Base-by-base conservation (phyloP, 2,888 invertebrate genomes). In the Dasysyrphus tricinctus region DNA sequence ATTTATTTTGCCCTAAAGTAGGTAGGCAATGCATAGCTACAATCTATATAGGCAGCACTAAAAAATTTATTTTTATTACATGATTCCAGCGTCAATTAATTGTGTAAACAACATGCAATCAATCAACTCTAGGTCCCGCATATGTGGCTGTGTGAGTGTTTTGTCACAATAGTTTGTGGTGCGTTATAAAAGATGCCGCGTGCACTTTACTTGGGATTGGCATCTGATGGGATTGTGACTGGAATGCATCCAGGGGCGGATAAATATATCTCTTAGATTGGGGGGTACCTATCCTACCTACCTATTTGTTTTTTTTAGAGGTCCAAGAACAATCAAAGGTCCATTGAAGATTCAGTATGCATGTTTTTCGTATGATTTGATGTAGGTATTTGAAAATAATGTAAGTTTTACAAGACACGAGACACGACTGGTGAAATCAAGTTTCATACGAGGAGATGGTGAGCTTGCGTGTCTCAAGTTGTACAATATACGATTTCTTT, bases 101-200 rank as follows among this genome's bases (percentile, higher is more conserved):
- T 86, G 78, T 86, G 86, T 86, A 86, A 86, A 86, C 86, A 86
- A 82, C 74, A 86, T 86, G 82, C 86, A 86, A 86, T 86, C 86
- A 82, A 86, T 86, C 86, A 86, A 86, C 78, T 65, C 6, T 34
- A 70, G 69, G 72, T 76, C 67, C 61, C 59, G 32, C 47, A 4
- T 67, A 8, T 34, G 32, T 19, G 34, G 16, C 19, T 57, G 79
- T 78, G 67, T 82, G 56, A 11, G 65, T 63, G 70, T 73, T 69
- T 84, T 82, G 86, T 82, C 82, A 79, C 86, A 81, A 32, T 49
- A 54, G 14, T 34, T 63, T 65, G n/a, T n/a, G 59, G 47, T 49
- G 32, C 8, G 73, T 24, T 57, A 42, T 47, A 70, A 81, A 77
- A 81, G 81, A 85, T 57, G 59, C 77, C 85, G 85, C 79, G 16